phyloP scores from a whole-genome alignment of 2,113 vertebrate species.

The Ochotona princeps region DNA sequence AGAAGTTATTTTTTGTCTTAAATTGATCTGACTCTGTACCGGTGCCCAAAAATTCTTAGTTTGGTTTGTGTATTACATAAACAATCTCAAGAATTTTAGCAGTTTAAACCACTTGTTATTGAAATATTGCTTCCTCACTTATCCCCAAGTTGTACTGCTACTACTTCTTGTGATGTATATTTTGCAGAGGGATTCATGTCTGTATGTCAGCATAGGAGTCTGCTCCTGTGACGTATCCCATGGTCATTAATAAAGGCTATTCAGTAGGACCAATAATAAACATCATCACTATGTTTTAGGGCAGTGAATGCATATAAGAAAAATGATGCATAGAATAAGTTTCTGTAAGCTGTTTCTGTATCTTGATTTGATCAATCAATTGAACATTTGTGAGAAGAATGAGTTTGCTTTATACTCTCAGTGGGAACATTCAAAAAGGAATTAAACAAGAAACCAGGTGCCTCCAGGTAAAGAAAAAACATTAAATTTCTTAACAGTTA shows the following conservation, averaged over 20 bases:
- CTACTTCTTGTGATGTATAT: not conserved
- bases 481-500: conserved; percentile 64
- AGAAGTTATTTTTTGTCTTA: not conserved
- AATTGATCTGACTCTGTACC: conserved; percentile 57
- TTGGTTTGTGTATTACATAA: conserved; percentile 49
- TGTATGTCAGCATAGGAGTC: not conserved
- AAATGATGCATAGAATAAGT: not conserved
- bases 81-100: conserved; percentile 35
- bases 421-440: conserved; percentile 46
- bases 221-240: not conserved
- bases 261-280: not conserved
- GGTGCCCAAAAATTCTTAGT: not conserved
- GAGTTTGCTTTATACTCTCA: conserved; percentile 36
- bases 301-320: not conserved
- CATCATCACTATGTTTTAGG: not conserved
- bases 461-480: conserved; percentile 61
- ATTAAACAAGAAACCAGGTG: conserved; percentile 45
- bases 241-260: not conserved
- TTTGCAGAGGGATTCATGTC: not conserved
- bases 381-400: conserved; percentile 54
- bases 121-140: not conserved
- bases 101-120: not conserved
- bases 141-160: not conserved
- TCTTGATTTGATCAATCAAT: conserved; percentile 35
- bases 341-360: not conserved